Evolutionary conservation across 2,888 invertebrate species (phyloP).

Genomic region (Andrena dorsata): DNA sequence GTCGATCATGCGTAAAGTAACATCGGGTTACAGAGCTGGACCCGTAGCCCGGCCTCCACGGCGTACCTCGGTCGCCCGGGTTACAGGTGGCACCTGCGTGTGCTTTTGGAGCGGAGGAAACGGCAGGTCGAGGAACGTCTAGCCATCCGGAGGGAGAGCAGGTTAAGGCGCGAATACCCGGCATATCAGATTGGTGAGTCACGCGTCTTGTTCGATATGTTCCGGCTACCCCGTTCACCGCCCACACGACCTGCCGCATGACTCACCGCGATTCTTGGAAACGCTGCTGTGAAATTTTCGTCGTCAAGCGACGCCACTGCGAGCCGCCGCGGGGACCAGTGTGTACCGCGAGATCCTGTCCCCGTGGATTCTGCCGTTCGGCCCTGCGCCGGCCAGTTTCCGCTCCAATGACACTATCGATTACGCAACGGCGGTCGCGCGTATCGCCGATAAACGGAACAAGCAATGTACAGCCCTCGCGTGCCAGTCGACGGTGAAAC

Average conservation of each 20-base stretch:
- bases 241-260: constrained; percentile 73
- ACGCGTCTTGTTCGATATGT: constrained; percentile 75
- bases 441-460: constrained; percentile 29
- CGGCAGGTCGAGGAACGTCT: constrained; percentile 66
- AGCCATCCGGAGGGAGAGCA: constrained; percentile 61
- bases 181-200: constrained; percentile 79
- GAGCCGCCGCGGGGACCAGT: background rate
- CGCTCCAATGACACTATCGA: constrained; percentile 39
- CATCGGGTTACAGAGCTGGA: background rate
- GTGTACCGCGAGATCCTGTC: background rate
- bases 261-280: constrained; percentile 75
- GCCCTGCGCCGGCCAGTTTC: constrained; percentile 13
- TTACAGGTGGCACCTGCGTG: constrained; percentile 56
- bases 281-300: constrained; percentile 68
- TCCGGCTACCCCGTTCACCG: constrained; percentile 75
- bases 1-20: constrained; percentile 20
- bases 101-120: constrained; percentile 43
- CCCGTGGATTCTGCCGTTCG: constrained; percentile 22
- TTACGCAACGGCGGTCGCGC: constrained; percentile 40
- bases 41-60: constrained; percentile 23
- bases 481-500: constrained; percentile 14
- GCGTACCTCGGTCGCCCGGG: constrained; percentile 37
- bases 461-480: background rate
- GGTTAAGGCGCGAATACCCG: constrained; percentile 73
- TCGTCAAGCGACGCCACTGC: constrained; percentile 40